Evolutionary conservation across 2,888 invertebrate species (phyloP), one percentile per base, ranked within the genome.

Genomic region (Neuroscelio doddi): DNA sequence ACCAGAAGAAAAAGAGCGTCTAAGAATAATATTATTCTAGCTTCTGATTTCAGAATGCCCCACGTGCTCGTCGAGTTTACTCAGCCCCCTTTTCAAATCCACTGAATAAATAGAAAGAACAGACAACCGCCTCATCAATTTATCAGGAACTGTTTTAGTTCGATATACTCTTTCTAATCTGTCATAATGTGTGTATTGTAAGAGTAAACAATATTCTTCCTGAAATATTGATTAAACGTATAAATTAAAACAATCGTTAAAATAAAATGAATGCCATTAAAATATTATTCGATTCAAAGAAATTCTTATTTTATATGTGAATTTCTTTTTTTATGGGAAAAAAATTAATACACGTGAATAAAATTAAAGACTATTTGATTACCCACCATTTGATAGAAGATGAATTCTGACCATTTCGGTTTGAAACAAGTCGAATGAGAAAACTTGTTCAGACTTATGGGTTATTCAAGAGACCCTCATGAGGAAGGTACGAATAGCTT

Each of bases 391-490:
- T n/a, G n/a, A n/a, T n/a, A n/a, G n/a, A n/a, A n/a, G 32, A 3
- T 3, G 45, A 27, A 4, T 45, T 45, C 16, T 17, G 15, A 27
- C 56, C 53, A 44, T 50, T 59, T 42, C 16, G 36, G 29, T 12
- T 27, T 21, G 53, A 74, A 76, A 71, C 78, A 75, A 79, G 67
- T 68, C 64, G 61, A 68, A 53, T 41, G 73, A 70, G 70, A 10
- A 12, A 30, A 71, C 76, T 68, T 64, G 72, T 65, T 68, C 68
- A 74, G 71, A 77, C 77, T 78, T 79, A 79, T 80, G 78, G 75
- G 80, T 80, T 81, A 81, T 81, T 80, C 80, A 81, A 64, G 59
- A 72, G 77, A 67, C 66, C 66, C 67, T 71, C 47, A 57, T 16
- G 36, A 30, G 52, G 55, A 68, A 68, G 61, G 66, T 70, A 64